phyloP scores from a whole-genome alignment of 2,797 vertebrate species.

The Setipinna tenuifilis region DNA sequence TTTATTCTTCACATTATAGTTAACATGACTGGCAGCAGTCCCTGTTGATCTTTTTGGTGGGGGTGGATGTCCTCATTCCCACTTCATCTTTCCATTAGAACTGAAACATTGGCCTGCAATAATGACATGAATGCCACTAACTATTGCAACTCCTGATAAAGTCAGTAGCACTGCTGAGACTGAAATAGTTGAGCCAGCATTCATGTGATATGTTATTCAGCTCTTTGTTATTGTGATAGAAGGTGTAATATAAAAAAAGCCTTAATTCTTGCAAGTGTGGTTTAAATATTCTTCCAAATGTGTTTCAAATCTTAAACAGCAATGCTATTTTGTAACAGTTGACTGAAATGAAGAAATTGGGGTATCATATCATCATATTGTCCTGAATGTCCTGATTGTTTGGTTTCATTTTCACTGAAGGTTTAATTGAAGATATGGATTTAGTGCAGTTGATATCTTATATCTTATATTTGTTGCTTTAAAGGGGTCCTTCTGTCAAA shows the following conservation, averaged over 20 bases:
- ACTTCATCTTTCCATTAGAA: background rate
- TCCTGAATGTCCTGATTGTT: background rate
- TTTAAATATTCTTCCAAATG: too few relatives aligned
- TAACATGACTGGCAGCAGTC: background rate
- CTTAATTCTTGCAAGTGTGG: too few relatives aligned
- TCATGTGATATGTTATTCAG: background rate
- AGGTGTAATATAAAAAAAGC: background rate
- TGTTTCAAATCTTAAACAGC: background rate
- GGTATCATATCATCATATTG: background rate
- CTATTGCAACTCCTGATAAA: background rate
- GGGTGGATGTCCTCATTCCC: background rate
- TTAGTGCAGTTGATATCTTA: background rate
- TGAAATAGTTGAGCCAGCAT: background rate
- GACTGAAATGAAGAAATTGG: background rate
- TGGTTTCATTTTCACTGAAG: background rate
- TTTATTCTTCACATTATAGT: background rate
- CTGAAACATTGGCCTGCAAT: background rate
- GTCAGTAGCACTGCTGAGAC: background rate
- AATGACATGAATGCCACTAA: background rate
- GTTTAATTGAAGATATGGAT: background rate
- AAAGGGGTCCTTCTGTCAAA: too few relatives aligned
- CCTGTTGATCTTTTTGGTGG: background rate
- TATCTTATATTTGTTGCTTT: too few relatives aligned
- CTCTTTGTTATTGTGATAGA: background rate
- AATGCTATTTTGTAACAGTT: background rate